These are phyloP conservation scores for Hylomyscus alleni DNA, from an alignment of 2,797 vertebrate genomes.

Conservation along the genomic window DNA sequence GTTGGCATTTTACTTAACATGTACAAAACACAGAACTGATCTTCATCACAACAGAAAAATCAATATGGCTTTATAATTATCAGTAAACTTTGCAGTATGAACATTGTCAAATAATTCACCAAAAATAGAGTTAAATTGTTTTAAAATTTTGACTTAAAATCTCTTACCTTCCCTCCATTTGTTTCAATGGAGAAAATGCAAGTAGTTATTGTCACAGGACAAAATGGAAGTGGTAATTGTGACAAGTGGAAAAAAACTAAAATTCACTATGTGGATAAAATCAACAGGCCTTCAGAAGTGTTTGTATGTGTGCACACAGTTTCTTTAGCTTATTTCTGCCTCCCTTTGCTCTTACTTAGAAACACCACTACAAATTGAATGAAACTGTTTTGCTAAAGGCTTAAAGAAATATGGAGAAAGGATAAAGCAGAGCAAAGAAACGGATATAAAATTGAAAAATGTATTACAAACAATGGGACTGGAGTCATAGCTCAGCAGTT, in stretches of 20 bases:
- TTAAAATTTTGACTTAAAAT: background rate
- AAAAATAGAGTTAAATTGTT: slow-evolving; percentile 5
- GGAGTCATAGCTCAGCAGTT: background rate
- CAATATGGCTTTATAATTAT: slow-evolving; percentile 27
- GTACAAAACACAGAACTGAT: background rate
- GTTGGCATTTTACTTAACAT: background rate
- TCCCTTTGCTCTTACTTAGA: background rate
- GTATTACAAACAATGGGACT: background rate
- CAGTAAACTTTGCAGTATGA: background rate
- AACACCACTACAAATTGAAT: background rate
- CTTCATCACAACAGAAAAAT: background rate
- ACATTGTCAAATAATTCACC: slow-evolving; percentile 33
- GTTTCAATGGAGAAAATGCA: background rate
- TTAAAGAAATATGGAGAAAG: background rate
- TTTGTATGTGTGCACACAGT: background rate
- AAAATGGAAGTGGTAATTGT: background rate
- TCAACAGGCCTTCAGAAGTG: background rate
- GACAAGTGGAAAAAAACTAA: background rate
- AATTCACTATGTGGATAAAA: background rate
- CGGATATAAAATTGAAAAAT: slow-evolving; percentile 7
- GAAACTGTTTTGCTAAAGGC: slow-evolving; percentile 5
- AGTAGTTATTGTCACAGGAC: background rate
- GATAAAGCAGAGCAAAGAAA: background rate
- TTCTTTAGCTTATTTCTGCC: background rate
- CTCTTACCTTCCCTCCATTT: background rate